phyloP scores from a whole-genome alignment of 2,113 vertebrate genomes.

The Epinephelus fuscoguttatus region DNA sequence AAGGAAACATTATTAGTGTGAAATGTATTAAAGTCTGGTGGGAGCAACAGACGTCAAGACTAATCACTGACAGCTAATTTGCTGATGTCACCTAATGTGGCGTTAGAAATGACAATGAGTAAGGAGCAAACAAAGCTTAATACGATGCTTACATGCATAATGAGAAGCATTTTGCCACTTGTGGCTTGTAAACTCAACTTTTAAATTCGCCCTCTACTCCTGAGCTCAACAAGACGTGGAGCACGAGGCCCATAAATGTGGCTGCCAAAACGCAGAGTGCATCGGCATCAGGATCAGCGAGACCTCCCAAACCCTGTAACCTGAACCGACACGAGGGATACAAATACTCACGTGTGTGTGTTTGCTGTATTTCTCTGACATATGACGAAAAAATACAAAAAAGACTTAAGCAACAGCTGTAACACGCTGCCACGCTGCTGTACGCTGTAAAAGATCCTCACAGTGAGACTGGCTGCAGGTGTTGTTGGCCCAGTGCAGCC shows the following conservation, averaged over 20 bases:
- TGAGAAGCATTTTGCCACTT: slow-evolving; percentile 47
- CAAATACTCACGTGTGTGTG: not conserved
- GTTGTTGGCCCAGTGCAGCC: slow-evolving; percentile 8
- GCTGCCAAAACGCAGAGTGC: slow-evolving; percentile 39
- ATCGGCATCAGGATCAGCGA: not conserved
- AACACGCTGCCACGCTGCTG: not conserved
- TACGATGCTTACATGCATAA: slow-evolving; percentile 9
- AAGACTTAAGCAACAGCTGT: not conserved
- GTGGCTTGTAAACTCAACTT: slow-evolving; percentile 48
- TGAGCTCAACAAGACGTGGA: slow-evolving; percentile 37
- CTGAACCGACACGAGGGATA: not conserved
- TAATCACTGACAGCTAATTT: slow-evolving; percentile 22
- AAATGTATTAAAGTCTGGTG: slow-evolving; percentile 31
- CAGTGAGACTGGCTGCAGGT: slow-evolving; percentile 27
- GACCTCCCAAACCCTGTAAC: slow-evolving; percentile 49
- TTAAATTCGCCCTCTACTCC: slow-evolving; percentile 23
- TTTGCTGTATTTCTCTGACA: not conserved
- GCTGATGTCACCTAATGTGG: not conserved
- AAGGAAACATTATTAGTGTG: slow-evolving; percentile 43
- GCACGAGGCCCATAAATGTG: slow-evolving; percentile 37
- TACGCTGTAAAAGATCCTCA: not conserved
- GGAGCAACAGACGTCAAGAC: slow-evolving; percentile 6
- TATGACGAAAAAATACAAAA: not conserved
- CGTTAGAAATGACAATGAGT: not conserved
- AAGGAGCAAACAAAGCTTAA: slow-evolving; percentile 15